Evolutionary conservation across 2,888 invertebrate genomes (phyloP).

Genomic region (Ennomos erosarius): DNA sequence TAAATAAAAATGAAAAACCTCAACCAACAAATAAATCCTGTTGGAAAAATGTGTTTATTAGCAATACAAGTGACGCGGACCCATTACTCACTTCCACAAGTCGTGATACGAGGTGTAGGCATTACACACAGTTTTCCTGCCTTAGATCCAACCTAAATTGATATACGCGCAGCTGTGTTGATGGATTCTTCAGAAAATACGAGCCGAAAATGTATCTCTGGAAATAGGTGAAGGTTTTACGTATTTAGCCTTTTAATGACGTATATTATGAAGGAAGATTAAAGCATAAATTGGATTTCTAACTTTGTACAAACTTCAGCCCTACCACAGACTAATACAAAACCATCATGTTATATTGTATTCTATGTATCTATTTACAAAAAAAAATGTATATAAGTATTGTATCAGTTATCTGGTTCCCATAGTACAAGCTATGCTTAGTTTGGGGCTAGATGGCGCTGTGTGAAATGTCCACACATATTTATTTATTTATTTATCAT

Average conservation of each 20-base stretch:
- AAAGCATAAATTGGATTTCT: too few species aligned
- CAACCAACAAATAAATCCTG: background rate
- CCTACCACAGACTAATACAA: too few species aligned
- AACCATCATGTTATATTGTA: too few species aligned
- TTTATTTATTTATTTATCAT: too few species aligned
- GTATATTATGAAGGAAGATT: too few species aligned
- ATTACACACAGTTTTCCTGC: slow-evolving; percentile 25
- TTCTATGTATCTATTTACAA: too few species aligned
- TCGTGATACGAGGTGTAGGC: slow-evolving; percentile 11
- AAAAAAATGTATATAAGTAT: too few species aligned
- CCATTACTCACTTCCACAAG: slow-evolving; percentile 30
- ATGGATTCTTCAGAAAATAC: slow-evolving; percentile 26
- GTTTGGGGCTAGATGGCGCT: too few species aligned
- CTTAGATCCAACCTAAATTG: slow-evolving; percentile 20
- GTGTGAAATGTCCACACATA: too few species aligned
- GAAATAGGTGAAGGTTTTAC: background rate
- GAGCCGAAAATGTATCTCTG: slow-evolving; percentile 9
- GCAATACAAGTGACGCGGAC: slow-evolving; percentile 22
- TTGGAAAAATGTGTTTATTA: slow-evolving; percentile 20
- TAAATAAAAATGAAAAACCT: background rate
- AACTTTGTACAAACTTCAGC: slow-evolving; percentile 7
- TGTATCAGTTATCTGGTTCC: too few species aligned
- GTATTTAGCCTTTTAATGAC: slow-evolving; percentile 12
- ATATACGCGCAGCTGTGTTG: slow-evolving; percentile 24
- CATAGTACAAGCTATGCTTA: too few species aligned